Evolutionary conservation across 35 echinoderm and acorn worm species (phyloP).

Genomic region (Apostichopus parvimensis): DNA sequence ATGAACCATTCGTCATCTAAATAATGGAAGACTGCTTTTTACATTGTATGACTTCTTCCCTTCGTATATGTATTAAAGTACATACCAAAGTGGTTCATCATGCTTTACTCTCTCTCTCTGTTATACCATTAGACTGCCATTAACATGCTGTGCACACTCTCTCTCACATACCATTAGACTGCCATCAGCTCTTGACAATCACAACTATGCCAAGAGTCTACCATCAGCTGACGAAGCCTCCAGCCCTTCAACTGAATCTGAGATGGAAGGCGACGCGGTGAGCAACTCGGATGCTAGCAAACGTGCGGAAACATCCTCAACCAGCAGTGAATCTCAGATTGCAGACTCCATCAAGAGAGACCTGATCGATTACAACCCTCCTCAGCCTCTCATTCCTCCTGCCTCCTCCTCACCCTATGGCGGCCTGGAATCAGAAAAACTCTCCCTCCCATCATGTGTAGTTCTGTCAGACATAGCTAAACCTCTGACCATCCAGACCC

Average conservation of each 20-base stretch:
- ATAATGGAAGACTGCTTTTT: too few species aligned
- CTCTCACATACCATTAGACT: constrained; percentile 44
- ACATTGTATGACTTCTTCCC: too few species aligned
- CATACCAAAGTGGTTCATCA: too few species aligned
- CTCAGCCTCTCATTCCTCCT: neutral
- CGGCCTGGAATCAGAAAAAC: neutral
- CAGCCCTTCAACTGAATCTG: constrained; percentile 64
- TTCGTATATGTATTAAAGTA: too few species aligned
- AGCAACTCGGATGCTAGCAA: constrained; percentile 19
- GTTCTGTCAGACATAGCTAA: constrained; percentile 60
- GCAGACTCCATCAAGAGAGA: constrained; percentile 21
- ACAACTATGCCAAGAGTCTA: constrained; percentile 96
- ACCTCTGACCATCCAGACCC: constrained; percentile 88
- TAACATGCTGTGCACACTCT: constrained; percentile 23
- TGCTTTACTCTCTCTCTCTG: neutral
- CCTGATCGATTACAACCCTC: neutral
- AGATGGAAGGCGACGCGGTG: constrained; percentile 45
- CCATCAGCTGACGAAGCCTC: constrained; percentile 77
- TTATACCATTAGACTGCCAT: constrained; percentile 56
- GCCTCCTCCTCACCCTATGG: neutral
- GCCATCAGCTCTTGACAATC: constrained; percentile 86
- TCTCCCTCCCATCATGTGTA: neutral
- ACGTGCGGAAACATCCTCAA: constrained; percentile 29
- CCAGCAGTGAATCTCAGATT: constrained; percentile 30
- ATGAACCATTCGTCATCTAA: too few species aligned